A percentile compares a stretch with the other conserved stretches of the same genome.
Evolutionary conservation across 2,888 invertebrate species (phyloP).

Genomic region (Neuroscelio doddi): DNA sequence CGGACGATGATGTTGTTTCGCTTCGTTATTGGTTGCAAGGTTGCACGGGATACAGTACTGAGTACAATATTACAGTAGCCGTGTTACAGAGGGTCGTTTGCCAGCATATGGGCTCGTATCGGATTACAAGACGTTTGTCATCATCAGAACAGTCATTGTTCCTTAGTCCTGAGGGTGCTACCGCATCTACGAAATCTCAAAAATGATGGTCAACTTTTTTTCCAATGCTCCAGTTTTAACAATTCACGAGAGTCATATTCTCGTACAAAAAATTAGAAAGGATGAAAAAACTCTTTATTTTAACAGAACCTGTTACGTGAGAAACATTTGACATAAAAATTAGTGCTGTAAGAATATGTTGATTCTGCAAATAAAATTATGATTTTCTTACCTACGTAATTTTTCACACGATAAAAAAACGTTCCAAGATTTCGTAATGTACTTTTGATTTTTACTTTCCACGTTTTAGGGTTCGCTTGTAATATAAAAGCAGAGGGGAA

Average conservation of each 20-base stretch:
- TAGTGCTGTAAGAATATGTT: too few species aligned
- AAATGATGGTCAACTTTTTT: slow-evolving; percentile 55
- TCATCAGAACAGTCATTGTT: slow-evolving; percentile 69
- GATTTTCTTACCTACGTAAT: too few species aligned
- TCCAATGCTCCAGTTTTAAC: slow-evolving; percentile 34
- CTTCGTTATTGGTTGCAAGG: slow-evolving; percentile 63
- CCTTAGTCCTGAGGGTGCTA: slow-evolving; percentile 55
- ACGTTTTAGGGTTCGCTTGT: background rate
- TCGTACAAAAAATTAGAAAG: background rate
- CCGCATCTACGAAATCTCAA: slow-evolving; percentile 50
- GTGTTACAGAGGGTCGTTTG: slow-evolving; percentile 55
- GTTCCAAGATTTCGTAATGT: slow-evolving; percentile 19
- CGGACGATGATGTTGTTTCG: slow-evolving; percentile 48
- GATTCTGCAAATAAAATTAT: too few species aligned
- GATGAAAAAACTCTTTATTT: background rate
- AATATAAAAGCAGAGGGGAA: slow-evolving; percentile 1
- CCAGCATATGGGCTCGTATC: slow-evolving; percentile 68
- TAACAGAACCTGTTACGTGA: slow-evolving; percentile 36
- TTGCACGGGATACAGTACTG: slow-evolving; percentile 50
- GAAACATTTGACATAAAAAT: slow-evolving; percentile 7
- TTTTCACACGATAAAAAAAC: slow-evolving; percentile 7
- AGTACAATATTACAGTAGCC: slow-evolving; percentile 51
- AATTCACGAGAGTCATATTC: slow-evolving; percentile 17
- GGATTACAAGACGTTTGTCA: slow-evolving; percentile 70
- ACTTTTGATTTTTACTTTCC: slow-evolving; percentile 8